Base-by-base conservation (phyloP, 2,113 vertebrate species). In the Grammatotria lemairii region DNA sequence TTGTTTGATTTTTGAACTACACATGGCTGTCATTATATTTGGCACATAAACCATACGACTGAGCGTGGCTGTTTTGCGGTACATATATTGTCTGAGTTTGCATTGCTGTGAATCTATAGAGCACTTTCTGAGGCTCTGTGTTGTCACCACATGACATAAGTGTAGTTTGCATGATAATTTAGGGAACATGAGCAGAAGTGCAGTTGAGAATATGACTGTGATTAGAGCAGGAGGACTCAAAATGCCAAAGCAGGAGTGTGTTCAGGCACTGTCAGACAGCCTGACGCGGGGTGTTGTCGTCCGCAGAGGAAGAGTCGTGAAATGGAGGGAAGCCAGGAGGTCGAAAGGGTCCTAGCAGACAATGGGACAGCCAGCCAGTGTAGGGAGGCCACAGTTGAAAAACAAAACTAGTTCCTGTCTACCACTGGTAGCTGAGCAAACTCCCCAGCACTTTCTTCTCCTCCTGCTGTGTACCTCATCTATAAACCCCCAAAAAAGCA, bases 221-320 rank as follows among this genome's bases (percentile, higher is more conserved):
- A 81, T 4, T 45, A 42, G 33, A 79, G 55, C 14, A 19, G 8
- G 23, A 10, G 49, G 7, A 19, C 51, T 54, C 9, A 78, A 31
- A 73, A 21, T 68, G 53, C 75, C 83, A 63, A 81, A 85, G 83
- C 83, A 7, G 45, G 13, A 88, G 84, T 94, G 94, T 94, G 93
- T 94, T 86, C 88, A 85, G 73, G 53, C 83, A 17, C 82, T 84
- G 87, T 95, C 93, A 95, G 95, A 95, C 93, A 94, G 92, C 80
- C 95, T 94, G 95, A 96, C 95, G 93, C 92, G 55, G 90, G 93
- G 89, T 95, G 89, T 94, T 96, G 94, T 94, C 92, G 83, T 89
- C 93, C 90, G 63, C 89, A 94, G 89, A 96, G 96, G 96, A 96
- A 96, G 95, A 95, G 87, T 88, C 75, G 54, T 94, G 93, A 88